Base-by-base conservation (phyloP, 2,113 vertebrate species). In the Sylvia atricapilla region DNA sequence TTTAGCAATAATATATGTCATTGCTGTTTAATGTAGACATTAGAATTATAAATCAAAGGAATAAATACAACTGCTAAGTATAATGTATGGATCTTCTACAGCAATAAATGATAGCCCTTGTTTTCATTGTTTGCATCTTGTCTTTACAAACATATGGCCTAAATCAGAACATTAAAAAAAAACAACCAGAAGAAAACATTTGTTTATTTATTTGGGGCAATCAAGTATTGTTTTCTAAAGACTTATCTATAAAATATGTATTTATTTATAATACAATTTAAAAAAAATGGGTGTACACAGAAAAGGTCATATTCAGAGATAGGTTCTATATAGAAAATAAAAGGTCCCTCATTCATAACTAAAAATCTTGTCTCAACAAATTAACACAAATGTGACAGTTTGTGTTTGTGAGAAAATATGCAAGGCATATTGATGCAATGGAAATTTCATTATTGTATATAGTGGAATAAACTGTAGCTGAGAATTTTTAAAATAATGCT, bases 351-450 rank as follows among this genome's bases (percentile, higher is more conserved):
- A 5, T 25, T 73, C 6, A 35, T 22, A 13, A 20, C 27, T 59
- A 33, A 60, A 81, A 69, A 9, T 28, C 13, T 35, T 46, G 1
- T 66, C 16, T 56, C 8, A 56, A 17, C 2, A 78, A 73, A 47
- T 30, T 64, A 16, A 43, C 2, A 6, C 8, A 69, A 64, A 78
- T 58, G 0, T 35, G 6, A 39, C 12, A 35, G 9, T 10, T 39
- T 56, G 2, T 23, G 6, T 46, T 84, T 50, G 14, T 15, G 77
- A 70, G 46, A 91, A 21, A 70, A 63, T 30, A n/a, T n/a, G 20
- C 52, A 59, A 84, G 19, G 2, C 3, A 2, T 37, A 11, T 18
- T 4, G 0, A 4, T 2, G 35, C 28, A 59, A 46, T 12, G 5
- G 10, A 37, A 87, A 3, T 33, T 9, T 73, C 8, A 27, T 50